Evolutionary conservation across 2,113 vertebrate species (phyloP).

Genomic region (Manacus vitellinus): DNA sequence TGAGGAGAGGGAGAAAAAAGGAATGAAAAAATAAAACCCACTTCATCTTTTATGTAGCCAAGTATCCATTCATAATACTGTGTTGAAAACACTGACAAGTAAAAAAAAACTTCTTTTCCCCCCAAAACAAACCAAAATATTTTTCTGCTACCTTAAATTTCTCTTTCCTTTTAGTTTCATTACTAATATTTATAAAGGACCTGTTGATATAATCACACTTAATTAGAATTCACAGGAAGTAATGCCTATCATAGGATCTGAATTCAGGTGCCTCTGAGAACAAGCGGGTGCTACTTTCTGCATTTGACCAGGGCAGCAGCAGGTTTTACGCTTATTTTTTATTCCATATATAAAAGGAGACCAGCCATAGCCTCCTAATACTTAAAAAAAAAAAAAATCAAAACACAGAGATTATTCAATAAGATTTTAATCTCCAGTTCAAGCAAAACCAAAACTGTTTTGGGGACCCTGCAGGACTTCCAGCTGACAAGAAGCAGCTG

Average conservation of each 20-base stretch:
- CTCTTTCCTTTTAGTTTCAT: background rate
- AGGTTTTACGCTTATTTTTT: background rate
- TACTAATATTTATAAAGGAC: background rate
- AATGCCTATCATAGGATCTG: background rate
- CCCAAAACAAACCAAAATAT: background rate
- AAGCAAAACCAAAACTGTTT: background rate
- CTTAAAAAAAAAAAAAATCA: background rate
- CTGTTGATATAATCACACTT: background rate
- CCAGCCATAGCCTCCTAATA: background rate
- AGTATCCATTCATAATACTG: background rate
- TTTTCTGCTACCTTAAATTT: background rate
- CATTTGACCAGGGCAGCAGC: background rate
- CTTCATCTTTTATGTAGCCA: background rate
- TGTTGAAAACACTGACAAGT: background rate
- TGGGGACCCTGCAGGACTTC: fast-evolving
- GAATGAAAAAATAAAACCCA: fast-evolving
- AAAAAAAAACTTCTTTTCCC: background rate
- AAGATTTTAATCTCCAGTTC: background rate
- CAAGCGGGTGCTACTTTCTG: fast-evolving
- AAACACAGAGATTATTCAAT: background rate
- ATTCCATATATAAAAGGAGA: background rate
- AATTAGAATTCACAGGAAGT: background rate
- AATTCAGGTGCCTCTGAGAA: background rate
- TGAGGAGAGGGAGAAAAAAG: background rate
- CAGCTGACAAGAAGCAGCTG: fast-evolving